Base-by-base conservation (phyloP, 2,888 invertebrate genomes). In the Apodemia mormo region DNA sequence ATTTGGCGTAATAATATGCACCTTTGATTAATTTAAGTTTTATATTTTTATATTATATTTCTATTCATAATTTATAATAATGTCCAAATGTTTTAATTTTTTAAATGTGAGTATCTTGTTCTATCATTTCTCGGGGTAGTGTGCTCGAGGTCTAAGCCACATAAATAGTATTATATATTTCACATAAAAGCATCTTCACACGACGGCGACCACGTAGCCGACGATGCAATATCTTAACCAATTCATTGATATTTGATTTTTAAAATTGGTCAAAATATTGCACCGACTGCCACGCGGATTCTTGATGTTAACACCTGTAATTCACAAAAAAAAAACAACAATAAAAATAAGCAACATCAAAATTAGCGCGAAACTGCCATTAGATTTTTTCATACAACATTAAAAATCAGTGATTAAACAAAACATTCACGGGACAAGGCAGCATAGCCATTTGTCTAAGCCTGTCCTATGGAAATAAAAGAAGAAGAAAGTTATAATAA, bases 221-320 rank as follows among this genome's bases (percentile, higher is more conserved):
- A 88, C 91, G 93, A 93, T 93, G 93, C 93, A 93, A 93, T 93
- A 93, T 92, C 92, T 93, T 93, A 93, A 93, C 93, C 93, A 93
- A 93, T 91, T 93, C 92, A 91, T 72, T 76, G 76, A 75, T 77
- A 74, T 77, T 77, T 76, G 64, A 74, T 74, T 77, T 85, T 84
- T 88, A 90, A 92, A 93, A 92, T 93, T 93, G 91, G 88, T 92
- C 85, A 92, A 92, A 90, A 92, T 90, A 93, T 92, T 91, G 83
- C 93, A 93, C 90, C 93, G 88, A 85, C 84, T 84, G 88, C 87
- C 89, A 87, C 88, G 77, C 81, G 86, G 90, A 87, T 68, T 70
- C 75, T 70, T 71, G 72, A 8, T 40, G 64, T 49, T 8, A 67
- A 65, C 66, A 65, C 64, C 74, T 76, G 76, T 61, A 73, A 73